These are phyloP conservation scores for Ginglymostoma cirratum DNA, from an alignment of 2,113 vertebrate genomes.

Conservation along the genomic window DNA sequence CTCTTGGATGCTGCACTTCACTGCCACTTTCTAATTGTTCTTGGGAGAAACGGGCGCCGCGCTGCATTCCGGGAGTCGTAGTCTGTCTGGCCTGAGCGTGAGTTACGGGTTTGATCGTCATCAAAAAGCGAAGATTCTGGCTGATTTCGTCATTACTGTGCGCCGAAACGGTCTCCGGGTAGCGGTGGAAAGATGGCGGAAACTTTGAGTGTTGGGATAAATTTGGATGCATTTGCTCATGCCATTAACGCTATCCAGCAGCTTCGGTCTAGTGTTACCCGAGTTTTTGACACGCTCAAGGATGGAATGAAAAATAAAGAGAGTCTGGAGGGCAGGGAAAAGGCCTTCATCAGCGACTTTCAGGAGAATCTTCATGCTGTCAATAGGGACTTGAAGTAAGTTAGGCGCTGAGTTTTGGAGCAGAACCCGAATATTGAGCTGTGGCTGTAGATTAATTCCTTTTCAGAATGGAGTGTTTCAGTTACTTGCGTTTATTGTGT, in stretches of 20 bases:
- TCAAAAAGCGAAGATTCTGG: neutral
- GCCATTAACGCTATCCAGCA: constrained; percentile 91
- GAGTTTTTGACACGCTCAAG: constrained; percentile 91
- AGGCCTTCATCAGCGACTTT: constrained; percentile 80
- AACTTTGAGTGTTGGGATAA: constrained; percentile 77
- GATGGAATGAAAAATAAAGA: constrained; percentile 93
- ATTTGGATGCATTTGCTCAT: constrained; percentile 89
- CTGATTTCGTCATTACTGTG: neutral
- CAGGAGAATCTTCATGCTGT: constrained; percentile 91
- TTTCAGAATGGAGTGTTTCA: neutral
- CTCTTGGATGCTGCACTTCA: neutral
- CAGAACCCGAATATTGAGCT: neutral
- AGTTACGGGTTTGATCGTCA: neutral
- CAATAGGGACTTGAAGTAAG: constrained; percentile 92
- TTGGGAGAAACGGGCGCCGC: neutral
- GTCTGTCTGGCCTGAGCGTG: neutral
- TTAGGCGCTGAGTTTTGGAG: constrained; percentile 33
- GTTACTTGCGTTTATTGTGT: neutral
- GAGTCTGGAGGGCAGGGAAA: constrained; percentile 83
- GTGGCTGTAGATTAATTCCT: neutral
- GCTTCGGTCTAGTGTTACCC: constrained; percentile 85
- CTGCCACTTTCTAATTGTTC: too few species aligned
- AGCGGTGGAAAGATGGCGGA: constrained; percentile 73
- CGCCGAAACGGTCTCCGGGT: neutral
- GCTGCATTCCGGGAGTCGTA: neutral